phyloP scores from a whole-genome alignment of 2,797 vertebrate species.

The Pseudocheirus occidentalis region DNA sequence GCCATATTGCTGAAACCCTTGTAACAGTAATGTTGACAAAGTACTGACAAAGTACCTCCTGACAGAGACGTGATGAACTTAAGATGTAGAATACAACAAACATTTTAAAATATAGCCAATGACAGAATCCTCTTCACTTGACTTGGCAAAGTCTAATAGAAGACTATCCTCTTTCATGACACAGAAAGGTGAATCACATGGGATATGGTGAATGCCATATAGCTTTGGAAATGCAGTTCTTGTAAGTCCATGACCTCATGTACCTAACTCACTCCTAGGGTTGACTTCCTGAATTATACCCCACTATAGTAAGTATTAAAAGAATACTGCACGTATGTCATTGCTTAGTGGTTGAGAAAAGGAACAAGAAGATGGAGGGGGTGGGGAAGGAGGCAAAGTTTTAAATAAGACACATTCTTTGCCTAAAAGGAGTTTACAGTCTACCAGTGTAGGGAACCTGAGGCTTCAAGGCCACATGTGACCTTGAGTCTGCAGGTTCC shows the following conservation, averaged over 20 bases:
- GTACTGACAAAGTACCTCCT: background rate
- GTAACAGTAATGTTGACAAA: background rate
- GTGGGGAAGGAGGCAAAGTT: background rate
- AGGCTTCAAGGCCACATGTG: too few species aligned
- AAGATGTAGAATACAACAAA: background rate
- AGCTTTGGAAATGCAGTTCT: constrained; percentile 6
- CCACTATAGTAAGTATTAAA: background rate
- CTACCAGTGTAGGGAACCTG: background rate
- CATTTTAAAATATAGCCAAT: background rate
- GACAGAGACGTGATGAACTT: background rate
- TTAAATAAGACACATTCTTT: background rate
- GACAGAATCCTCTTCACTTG: background rate
- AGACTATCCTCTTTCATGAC: background rate
- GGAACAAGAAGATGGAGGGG: too few species aligned
- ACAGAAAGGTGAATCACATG: constrained; percentile 38
- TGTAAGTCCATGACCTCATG: background rate
- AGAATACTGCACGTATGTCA: background rate
- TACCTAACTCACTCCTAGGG: background rate
- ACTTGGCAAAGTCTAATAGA: background rate
- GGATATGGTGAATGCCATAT: constrained; percentile 46
- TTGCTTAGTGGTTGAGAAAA: background rate
- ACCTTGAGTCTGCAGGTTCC: too few species aligned
- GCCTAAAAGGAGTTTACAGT: background rate
- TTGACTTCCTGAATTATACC: background rate
- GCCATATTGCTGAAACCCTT: background rate